Percentiles rank a stretch among this genome's conserved stretches.
phyloP scores from a whole-genome alignment of 2,113 vertebrate genomes.

The Apteryx mantelli region DNA sequence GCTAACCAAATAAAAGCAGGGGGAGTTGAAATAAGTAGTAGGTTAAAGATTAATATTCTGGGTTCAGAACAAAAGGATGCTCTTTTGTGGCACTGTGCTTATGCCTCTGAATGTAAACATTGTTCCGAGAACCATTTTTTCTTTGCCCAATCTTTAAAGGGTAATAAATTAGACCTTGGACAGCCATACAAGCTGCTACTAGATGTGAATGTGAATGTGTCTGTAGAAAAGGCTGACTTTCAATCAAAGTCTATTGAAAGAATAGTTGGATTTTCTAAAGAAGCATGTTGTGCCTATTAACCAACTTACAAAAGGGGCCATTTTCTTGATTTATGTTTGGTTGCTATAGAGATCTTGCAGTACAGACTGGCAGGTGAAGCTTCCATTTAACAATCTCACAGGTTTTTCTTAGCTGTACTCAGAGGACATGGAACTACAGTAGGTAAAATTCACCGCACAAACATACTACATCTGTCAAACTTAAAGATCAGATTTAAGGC shows the following conservation, averaged over 20 bases:
- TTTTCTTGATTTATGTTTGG: conserved; percentile 93
- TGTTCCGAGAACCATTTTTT: conserved; percentile 86
- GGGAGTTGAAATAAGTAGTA: conserved; percentile 73
- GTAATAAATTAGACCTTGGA: conserved; percentile 91
- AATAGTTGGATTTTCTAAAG: conserved; percentile 92
- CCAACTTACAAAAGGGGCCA: conserved; percentile 91
- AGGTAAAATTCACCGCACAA: conserved; percentile 64
- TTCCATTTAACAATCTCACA: conserved; percentile 79
- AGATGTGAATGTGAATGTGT: conserved; percentile 90
- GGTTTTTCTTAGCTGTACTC: conserved; percentile 77
- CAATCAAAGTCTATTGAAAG: conserved; percentile 96
- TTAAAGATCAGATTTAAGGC: conserved; percentile 35
- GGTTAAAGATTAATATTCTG: conserved; percentile 86
- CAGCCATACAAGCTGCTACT: conserved; percentile 94
- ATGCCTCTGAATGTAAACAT: conserved; percentile 88
- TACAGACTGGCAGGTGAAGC: conserved; percentile 83
- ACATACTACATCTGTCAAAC: conserved; percentile 41
- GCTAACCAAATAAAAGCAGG: conserved; percentile 57
- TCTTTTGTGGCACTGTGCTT: conserved; percentile 83
- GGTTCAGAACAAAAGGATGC: conserved; percentile 82
- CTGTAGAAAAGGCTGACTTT: conserved; percentile 91
- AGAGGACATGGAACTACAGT: conserved; percentile 43
- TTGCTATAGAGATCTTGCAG: conserved; percentile 86
- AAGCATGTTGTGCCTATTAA: conserved; percentile 97
- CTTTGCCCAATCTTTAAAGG: conserved; percentile 89